Base-by-base conservation (phyloP, 2,888 invertebrate species). In the Serripes groenlandicus region DNA sequence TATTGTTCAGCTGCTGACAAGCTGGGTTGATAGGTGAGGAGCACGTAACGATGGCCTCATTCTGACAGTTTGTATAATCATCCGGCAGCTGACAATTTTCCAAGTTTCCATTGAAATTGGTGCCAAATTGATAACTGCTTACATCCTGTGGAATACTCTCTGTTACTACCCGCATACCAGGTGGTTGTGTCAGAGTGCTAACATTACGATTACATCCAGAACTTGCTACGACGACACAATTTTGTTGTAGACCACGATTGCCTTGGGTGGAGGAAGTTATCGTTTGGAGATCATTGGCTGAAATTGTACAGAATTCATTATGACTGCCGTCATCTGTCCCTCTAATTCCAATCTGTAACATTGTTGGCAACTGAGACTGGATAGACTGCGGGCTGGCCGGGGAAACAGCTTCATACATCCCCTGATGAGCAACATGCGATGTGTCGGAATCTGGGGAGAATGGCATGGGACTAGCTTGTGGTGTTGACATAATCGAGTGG, bases 361-460 rank as follows among this genome's bases (percentile, higher is more conserved):
- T 66, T 4, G 26, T 21, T 11, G 66, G 66, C 42, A 66, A 66
- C 42, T 66, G 66, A 21, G 66, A 66, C 42, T 66, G 66, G 15
- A 66, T 7, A 4, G 66, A 66, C 37, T 42, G 37, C 21, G 66
- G 35, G 21, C 26, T 3, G 3, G 28, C 37, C 7, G 71, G 54
- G 3, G 56, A 56, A 5, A 56, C 35, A 1, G 54, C 52, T 0
- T 54, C 35, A 35, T 54, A 35, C 35, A 11, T 35, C 3, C 11
- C 18, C 7, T 56, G 18, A 3, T 56, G 26, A 1, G 71, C 23
- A 7, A 18, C 23, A 1, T 34, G 23, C 23, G 71, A 35, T 21
- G 54, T 58, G 18, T 58, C 9, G 5, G 56, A 28, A 3, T 56
- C 26, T 5, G 56, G 71, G 0, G 71, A 58, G 35, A 18, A 42